Conservation (phyloP, 1,140 invertebrate genomes). For the Neelides sp. region DNA sequence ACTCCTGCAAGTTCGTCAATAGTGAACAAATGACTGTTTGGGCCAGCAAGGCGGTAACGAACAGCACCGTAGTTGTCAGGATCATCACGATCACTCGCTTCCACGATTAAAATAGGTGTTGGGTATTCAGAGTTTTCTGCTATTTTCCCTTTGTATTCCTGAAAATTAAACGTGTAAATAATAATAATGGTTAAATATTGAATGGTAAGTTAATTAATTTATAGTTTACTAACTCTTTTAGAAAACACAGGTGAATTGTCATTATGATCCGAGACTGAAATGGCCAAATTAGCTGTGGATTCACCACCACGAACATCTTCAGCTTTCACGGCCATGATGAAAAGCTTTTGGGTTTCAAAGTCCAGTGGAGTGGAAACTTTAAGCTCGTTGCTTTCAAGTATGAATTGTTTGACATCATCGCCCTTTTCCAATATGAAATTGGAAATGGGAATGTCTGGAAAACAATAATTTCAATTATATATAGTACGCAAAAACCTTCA, state of each 20-base stretch:
- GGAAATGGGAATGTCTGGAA: no score
- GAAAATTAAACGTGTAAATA: slow-evolving; percentile 25
- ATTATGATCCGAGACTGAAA: slow-evolving; percentile 54
- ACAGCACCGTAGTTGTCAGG: slow-evolving; percentile 52
- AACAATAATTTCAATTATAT: no score
- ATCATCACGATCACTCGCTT: slow-evolving; percentile 57
- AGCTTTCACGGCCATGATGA: slow-evolving; percentile 60
- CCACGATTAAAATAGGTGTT: slow-evolving; percentile 52
- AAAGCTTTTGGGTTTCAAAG: slow-evolving; percentile 50
- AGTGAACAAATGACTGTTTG: slow-evolving; percentile 54
- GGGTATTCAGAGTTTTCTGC: slow-evolving; percentile 54
- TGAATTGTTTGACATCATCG: no score
- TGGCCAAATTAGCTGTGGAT: slow-evolving; percentile 50
- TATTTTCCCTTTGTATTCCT: slow-evolving; percentile 54
- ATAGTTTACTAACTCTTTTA: slow-evolving; percentile 39
- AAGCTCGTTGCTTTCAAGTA: slow-evolving; percentile 19
- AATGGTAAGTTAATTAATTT: slow-evolving; percentile 4
- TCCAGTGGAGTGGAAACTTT: slow-evolving; percentile 13
- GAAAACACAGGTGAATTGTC: slow-evolving; percentile 49
- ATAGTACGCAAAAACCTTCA: no score
- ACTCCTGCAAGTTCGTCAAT: slow-evolving; percentile 54
- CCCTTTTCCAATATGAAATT: no score
- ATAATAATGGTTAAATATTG: neutral
- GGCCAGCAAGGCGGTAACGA: slow-evolving; percentile 53
- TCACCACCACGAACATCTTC: slow-evolving; percentile 59